These are phyloP conservation scores for Acrocephalus scirpaceus DNA, from an alignment of 2,797 vertebrate genomes.

Conservation along the genomic window DNA sequence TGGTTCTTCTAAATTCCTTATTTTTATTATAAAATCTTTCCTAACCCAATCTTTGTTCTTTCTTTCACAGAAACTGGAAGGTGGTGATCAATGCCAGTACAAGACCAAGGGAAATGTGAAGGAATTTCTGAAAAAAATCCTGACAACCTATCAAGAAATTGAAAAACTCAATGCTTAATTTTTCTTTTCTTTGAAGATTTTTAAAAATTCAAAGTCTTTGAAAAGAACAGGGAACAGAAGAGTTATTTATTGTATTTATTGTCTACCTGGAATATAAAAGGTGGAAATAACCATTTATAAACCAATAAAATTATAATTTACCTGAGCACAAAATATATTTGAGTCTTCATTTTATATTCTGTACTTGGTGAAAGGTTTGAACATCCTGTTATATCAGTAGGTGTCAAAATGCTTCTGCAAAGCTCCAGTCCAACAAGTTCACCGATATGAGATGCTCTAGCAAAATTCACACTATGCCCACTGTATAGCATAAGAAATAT, in stretches of 20 bases:
- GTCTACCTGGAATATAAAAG: not conserved
- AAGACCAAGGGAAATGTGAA: constrained; percentile 20
- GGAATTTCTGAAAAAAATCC: constrained; percentile 38
- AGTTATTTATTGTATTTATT: constrained; percentile 72
- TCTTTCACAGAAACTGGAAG: not conserved
- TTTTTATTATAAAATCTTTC: not conserved
- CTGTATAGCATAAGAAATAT: not conserved
- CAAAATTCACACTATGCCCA: not conserved
- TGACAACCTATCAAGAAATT: constrained; percentile 20
- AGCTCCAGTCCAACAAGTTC: not conserved
- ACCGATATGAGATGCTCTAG: not conserved
- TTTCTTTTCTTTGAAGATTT: not conserved
- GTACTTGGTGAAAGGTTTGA: not conserved
- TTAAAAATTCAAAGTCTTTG: not conserved
- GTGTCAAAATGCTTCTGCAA: not conserved
- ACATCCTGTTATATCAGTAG: not conserved
- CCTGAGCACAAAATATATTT: not conserved
- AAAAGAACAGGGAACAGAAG: not conserved
- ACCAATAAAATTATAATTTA: constrained; percentile 33
- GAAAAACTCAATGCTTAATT: not conserved
- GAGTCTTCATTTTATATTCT: not conserved
- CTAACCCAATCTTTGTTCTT: not conserved
- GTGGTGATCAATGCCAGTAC: not conserved
- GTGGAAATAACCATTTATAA: not conserved
- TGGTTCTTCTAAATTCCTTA: not conserved